These are phyloP conservation scores for Myotis pilosus DNA, from an alignment of 2,797 vertebrate genomes.

Conservation along the genomic window DNA sequence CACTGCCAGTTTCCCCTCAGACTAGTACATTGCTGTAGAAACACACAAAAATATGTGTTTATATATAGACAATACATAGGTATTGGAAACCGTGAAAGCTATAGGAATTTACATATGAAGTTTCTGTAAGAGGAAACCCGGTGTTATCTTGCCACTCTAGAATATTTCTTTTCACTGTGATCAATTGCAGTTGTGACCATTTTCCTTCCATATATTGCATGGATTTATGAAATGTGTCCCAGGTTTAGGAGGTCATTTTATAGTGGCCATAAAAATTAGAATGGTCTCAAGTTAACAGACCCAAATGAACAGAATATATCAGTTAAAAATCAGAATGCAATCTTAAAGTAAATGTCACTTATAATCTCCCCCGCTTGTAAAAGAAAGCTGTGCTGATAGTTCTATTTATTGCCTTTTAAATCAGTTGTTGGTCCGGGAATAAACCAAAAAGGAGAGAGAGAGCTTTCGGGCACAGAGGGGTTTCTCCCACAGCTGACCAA, in stretches of 20 bases:
- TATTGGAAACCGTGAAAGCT: not conserved
- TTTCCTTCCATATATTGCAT: not conserved
- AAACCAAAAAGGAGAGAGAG: not conserved
- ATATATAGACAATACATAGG: not conserved
- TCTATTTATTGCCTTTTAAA: not conserved
- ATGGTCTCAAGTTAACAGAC: slow-evolving; percentile 8
- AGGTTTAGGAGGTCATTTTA: slow-evolving; percentile 45
- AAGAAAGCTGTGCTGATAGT: not conserved
- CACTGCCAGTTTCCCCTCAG: slow-evolving; percentile 16
- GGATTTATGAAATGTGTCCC: not conserved
- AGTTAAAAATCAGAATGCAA: not conserved
- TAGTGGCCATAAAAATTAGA: slow-evolving; percentile 32
- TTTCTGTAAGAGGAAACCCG: not conserved
- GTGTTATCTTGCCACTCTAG: not conserved
- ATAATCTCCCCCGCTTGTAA: not conserved
- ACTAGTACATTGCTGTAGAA: not conserved
- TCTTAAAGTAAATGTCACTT: not conserved
- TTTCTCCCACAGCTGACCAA: not conserved
- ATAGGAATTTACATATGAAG: not conserved
- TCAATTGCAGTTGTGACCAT: not conserved
- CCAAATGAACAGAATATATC: not conserved
- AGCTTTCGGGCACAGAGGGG: not conserved
- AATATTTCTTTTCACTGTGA: not conserved
- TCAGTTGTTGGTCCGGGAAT: not conserved
- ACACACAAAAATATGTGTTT: not conserved